These are phyloP conservation scores for Thysanoteuthis rhombus DNA, from an alignment of 2,888 invertebrate species.

Conservation along the genomic window DNA sequence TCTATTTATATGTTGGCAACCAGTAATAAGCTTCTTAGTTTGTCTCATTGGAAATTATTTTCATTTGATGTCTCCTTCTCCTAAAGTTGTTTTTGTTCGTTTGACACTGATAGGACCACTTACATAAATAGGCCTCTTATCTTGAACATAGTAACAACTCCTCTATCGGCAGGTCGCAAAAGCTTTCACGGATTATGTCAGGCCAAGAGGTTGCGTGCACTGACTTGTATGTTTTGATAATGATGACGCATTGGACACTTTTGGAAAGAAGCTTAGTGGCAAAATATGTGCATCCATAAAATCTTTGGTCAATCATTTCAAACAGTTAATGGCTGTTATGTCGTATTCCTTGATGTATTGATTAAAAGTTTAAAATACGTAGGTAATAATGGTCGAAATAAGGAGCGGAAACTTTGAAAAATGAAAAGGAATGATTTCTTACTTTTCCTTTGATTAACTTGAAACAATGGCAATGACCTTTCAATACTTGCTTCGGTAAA, in stretches of 20 bases:
- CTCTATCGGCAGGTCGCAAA: not conserved
- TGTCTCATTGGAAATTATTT: not conserved
- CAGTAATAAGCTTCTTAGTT: not conserved
- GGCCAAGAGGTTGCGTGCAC: not conserved
- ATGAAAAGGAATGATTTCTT: too few species aligned
- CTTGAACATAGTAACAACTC: not conserved
- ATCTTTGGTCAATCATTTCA: too few species aligned
- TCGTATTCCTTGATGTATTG: too few species aligned
- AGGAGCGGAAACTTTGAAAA: too few species aligned
- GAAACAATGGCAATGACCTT: too few species aligned
- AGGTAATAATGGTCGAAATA: too few species aligned
- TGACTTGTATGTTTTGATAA: not conserved
- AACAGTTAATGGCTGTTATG: too few species aligned
- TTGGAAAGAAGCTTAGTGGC: not conserved
- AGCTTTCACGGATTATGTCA: not conserved
- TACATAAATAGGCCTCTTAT: not conserved
- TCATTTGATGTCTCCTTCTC: not conserved
- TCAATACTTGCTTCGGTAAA: too few species aligned
- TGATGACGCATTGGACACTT: not conserved
- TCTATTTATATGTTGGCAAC: not conserved
- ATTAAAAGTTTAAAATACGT: too few species aligned
- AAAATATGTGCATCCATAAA: not conserved
- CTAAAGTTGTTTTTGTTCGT: not conserved
- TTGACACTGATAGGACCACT: not conserved
- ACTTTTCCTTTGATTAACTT: too few species aligned